Conservation (phyloP, 2,888 invertebrate species). For the Lysandra bellargus region DNA sequence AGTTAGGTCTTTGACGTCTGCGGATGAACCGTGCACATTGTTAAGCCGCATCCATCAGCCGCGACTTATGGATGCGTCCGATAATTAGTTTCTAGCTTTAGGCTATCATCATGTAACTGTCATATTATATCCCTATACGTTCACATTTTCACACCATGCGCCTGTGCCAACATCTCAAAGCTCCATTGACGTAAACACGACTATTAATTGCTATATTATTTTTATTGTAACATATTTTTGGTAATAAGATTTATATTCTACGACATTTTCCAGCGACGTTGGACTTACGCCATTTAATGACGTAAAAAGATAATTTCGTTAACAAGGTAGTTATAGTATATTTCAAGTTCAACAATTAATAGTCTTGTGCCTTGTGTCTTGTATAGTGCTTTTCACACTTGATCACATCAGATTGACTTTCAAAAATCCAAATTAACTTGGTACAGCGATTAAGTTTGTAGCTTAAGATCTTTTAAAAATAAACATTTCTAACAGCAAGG, state of each 20-base stretch:
- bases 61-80: too few relatives aligned
- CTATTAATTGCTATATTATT: conserved; percentile 46
- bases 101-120: conserved; percentile 36
- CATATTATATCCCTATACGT: conserved; percentile 25
- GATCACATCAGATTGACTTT: background rate
- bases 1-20: too few relatives aligned
- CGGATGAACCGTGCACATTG: too few relatives aligned
- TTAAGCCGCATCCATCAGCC: too few relatives aligned
- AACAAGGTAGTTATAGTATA: background rate
- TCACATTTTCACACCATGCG: conserved; percentile 46
- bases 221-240: conserved; percentile 24
- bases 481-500: background rate
- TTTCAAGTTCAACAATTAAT: conserved; percentile 36
- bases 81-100: too few relatives aligned
- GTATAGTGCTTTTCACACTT: conserved; percentile 1
- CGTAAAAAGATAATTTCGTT: conserved; percentile 18
- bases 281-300: conserved; percentile 25
- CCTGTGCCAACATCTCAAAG: conserved; percentile 38
- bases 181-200: conserved; percentile 43
- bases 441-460: background rate
- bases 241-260: conserved; percentile 22
- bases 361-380: conserved; percentile 32
- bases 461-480: background rate
- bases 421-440: background rate
- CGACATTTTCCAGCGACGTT: conserved; percentile 8